Evolutionary conservation across 1,140 invertebrate genomes (phyloP).

Genomic region (Zaprionus davidi): DNA sequence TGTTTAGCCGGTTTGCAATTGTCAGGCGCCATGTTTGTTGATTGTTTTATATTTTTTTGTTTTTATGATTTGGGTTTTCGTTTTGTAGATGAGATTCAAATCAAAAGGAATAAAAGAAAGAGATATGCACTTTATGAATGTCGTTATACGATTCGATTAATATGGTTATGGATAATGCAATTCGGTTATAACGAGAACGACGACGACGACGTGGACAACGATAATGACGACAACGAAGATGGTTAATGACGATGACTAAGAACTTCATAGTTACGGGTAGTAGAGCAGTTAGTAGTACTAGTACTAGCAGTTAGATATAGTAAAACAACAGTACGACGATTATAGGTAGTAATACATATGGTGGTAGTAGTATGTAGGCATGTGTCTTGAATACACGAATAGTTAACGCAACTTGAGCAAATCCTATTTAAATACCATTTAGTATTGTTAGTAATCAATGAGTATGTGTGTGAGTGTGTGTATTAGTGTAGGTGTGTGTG

Average conservation of each 20-base stretch:
- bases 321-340: slow-evolving; percentile 44
- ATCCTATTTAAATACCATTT: slow-evolving; percentile 16
- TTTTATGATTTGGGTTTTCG: slow-evolving; percentile 46
- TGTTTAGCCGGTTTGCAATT: slow-evolving; percentile 66
- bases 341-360: slow-evolving; percentile 1
- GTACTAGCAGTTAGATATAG: slow-evolving; percentile 47
- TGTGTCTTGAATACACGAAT: slow-evolving; percentile 10
- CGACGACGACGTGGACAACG: slow-evolving; percentile 27
- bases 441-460: slow-evolving; percentile 19
- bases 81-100: slow-evolving; percentile 68
- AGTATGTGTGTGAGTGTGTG: slow-evolving; percentile 9
- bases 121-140: slow-evolving; percentile 72
- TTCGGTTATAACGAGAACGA: slow-evolving; percentile 24
- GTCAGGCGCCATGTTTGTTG: slow-evolving; percentile 30
- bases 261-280: slow-evolving; percentile 47
- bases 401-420: slow-evolving; percentile 4
- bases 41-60: slow-evolving; percentile 36
- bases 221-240: slow-evolving; percentile 18
- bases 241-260: slow-evolving; percentile 44
- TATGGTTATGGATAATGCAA: slow-evolving; percentile 34
- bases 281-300: slow-evolving; percentile 24
- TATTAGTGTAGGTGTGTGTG: slow-evolving; percentile 4
- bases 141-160: slow-evolving; percentile 37
- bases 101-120: slow-evolving; percentile 74
- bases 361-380: background rate